These are phyloP conservation scores for Lydus trimaculatus DNA, from an alignment of 2,888 invertebrate species.

Conservation along the genomic window DNA sequence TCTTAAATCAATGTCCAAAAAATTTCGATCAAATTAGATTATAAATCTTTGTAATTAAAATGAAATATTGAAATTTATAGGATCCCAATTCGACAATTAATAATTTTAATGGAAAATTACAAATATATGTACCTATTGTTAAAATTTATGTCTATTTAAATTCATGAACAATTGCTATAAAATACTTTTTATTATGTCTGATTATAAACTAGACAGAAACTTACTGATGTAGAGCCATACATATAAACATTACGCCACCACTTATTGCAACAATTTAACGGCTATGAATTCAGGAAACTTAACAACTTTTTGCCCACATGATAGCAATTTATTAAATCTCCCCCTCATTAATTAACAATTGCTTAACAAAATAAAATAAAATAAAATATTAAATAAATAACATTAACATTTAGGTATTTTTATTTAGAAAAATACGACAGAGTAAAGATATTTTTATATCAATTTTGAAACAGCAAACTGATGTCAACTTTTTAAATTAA, in stretches of 20 bases:
- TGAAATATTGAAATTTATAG: background rate
- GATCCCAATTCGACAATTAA: background rate
- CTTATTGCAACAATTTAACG: background rate
- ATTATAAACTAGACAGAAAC: background rate
- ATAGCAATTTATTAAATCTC: background rate
- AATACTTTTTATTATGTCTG: background rate
- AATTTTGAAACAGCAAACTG: background rate
- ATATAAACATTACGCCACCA: background rate
- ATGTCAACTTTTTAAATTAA: conserved; percentile 4
- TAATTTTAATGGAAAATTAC: background rate
- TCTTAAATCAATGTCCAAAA: background rate
- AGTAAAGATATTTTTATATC: background rate
- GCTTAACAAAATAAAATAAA: background rate
- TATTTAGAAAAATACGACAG: background rate
- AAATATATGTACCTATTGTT: background rate
- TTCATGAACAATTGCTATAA: background rate
- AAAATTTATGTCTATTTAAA: background rate
- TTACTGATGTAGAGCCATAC: background rate
- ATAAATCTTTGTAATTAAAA: background rate
- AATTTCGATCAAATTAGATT: background rate
- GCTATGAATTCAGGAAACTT: background rate
- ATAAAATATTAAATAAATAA: too few relatives aligned
- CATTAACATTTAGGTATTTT: too few relatives aligned
- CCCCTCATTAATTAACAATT: background rate
- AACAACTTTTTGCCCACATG: background rate